Evolutionary conservation across 2,113 vertebrate genomes (phyloP), one percentile per base, ranked within the genome.

Genomic region (Takifugu bimaculatus): DNA sequence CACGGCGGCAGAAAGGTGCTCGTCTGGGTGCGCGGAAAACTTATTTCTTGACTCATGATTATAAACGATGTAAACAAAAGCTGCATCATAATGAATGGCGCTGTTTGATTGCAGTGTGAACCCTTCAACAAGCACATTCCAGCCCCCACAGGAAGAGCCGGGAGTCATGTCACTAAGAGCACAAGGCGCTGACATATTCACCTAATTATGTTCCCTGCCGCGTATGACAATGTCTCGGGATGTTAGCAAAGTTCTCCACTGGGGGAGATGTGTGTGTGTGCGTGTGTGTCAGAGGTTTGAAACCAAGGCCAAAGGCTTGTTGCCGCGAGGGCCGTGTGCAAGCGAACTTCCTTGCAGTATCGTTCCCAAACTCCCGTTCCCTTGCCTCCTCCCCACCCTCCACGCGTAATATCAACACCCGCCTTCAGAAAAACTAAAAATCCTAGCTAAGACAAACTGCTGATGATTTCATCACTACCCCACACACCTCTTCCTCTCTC

Each of bases 401-500:
- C 35, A 39, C 35, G 35, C 35, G 11, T 10, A 39, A 39, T 39
- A 39, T n/a, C 13, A 48, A 48, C 45, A 48, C 45, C n/a, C 45
- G 6, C 4, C 15, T 13, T 43, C 13, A 43, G 42, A 6, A 43
- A 43, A 43, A n/a, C 45, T 14, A 14, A 48, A 15, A 13, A 14
- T 48, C 15, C 9, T 48, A 14, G 90, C 91, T 88, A 54, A 89
- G 92, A 91, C 82, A 89, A 87, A 91, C 89, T 67, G 87, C 87
- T 91, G 87, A 93, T 91, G 91, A 93, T 92, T 90, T 92, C 89
- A 84, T 92, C 88, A 92, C 87, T 57, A 63, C 56, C 64, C 52
- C 27, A 9, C 28, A 28, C 32, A 35, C 62, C 63, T 59, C 56
- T 63, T 63, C 60, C 54, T 43, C 70, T 69, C 50, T 64, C 68